Evolutionary conservation across 2,888 invertebrate genomes (phyloP), one percentile per base, ranked within the genome.

Genomic region (Thymelicus sylvestris): DNA sequence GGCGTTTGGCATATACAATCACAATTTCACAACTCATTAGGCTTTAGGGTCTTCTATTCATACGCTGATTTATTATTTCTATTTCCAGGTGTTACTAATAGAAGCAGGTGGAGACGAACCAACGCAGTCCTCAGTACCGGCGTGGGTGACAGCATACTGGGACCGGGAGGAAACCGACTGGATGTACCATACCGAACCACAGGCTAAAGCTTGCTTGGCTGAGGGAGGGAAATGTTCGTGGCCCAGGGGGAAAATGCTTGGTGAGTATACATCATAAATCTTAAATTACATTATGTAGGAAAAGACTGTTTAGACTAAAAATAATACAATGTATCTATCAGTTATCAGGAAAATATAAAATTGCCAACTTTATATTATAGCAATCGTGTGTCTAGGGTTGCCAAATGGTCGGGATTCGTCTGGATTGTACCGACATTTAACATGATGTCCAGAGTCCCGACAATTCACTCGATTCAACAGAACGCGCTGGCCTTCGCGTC

Each of bases 91-190:
- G n/a, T 81, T 96, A 39, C 84, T 96, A 10, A 83, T 96, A 74
- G 96, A 96, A 89, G 96, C 96, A 0, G 96, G 96, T 0, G 95
- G 95, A 0, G 96, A 96, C 79, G 96, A 96, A 83, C 96, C 96
- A 0, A 94, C 95, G 0, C 95, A 94, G 55, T 91, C 96, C 0
- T 85, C 91, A 4, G 93, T 96, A 3, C 97, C 97, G 0, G 95
- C 96, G n/a, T 95, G 96, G 94, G 95, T 96, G n/a, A 93, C 95
- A 0, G 94, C 95, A 63, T 96, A 95, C 79, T 95, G 95, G 88
- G 94, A 94, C 13, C 89, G 95, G 69, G 89, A 95, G 0, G 93
- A 95, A 5, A 94, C 96, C 10, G 96, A 96, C 81, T 96, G 96
- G 96, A 91, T 94, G 74, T 96, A 96, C 80, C 86, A 91, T 73